These are phyloP conservation scores for Mizuhopecten yessoensis DNA, from an alignment of 1,140 invertebrate species.

Conservation along the genomic window DNA sequence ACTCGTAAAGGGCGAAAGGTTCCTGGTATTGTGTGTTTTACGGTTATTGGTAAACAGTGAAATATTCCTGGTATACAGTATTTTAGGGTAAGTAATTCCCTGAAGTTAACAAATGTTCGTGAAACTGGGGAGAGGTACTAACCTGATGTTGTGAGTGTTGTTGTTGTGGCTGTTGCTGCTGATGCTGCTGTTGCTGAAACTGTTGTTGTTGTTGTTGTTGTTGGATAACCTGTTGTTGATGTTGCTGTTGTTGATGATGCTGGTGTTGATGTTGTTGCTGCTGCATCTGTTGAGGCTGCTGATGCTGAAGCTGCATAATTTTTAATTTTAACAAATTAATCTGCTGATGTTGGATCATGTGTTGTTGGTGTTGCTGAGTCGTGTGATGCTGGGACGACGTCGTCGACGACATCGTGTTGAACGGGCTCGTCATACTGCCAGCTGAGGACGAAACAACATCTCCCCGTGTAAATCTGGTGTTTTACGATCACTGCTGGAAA, in stretches of 20 bases:
- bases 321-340: too few relatives aligned
- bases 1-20: too few relatives aligned
- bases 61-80: too few relatives aligned
- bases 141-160: slow-evolving; percentile 58
- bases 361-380: neutral
- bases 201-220: slow-evolving; percentile 70
- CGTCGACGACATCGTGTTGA: neutral
- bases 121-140: too few relatives aligned
- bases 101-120: too few relatives aligned
- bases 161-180: slow-evolving; percentile 64
- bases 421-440: slow-evolving; percentile 8
- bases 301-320: neutral
- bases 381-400: neutral
- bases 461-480: neutral
- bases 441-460: neutral
- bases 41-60: too few relatives aligned
- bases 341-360: neutral
- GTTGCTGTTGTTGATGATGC: slow-evolving; percentile 59
- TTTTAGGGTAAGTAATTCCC: too few relatives aligned
- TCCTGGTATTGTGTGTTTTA: too few relatives aligned
- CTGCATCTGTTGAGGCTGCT: slow-evolving; percentile 41
- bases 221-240: slow-evolving; percentile 63
- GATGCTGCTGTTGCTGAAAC: slow-evolving; percentile 68
- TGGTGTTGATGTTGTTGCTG: slow-evolving; percentile 63
- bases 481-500: neutral